Base-by-base conservation (phyloP, 1,140 invertebrate genomes). In the Physella acuta region DNA sequence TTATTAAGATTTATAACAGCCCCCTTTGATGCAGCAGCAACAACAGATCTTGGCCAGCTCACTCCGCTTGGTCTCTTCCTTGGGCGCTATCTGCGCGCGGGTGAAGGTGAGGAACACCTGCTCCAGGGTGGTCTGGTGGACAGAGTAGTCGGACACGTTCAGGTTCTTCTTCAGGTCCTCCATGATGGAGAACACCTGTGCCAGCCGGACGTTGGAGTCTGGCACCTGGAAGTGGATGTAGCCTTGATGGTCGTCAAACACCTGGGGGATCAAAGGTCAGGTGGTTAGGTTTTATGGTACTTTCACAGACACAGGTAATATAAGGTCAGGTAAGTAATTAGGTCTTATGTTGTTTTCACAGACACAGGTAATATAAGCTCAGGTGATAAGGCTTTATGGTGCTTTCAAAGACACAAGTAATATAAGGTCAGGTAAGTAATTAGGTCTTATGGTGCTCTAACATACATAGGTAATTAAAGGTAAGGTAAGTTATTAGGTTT, bases 51-150 rank as follows among this genome's bases (percentile, higher is more conserved):
- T 3, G 17, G 33, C 2, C 14, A 33, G 16, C 17, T 26, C 24
- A 24, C 52, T 39, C n/a, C 3, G 34, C 0, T 20, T 36, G 20
- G 63, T 60, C 5, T 51, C 39, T 24, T 72, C 64, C 37, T 63
- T 68, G 14, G 77, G 77, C 3, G 60, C 44, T 17, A 71, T 55
- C 68, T 80, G 90, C 88, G 65, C 71, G 62, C 78, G 71, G 4
- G 85, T 84, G 75, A 87, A 87, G 61, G 81, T 81, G 11, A 87
- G 74, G 72, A 87, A 87, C 14, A 92, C 90, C 87, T 92, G 90
- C 78, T 93, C 91, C 58, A 93, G 83, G 11, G 91, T 91, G 16
- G 90, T 92, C 80, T 92, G 91, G 73, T 89, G 90, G 37, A 92
- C 81, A 2, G 90, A 91, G 82, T 90, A 92, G 82, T 92, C 91